A percentile compares a stretch with the other conserved stretches of the same genome.
phyloP scores from a whole-genome alignment of 1,140 invertebrate species.

The Lanistes nyassanus region DNA sequence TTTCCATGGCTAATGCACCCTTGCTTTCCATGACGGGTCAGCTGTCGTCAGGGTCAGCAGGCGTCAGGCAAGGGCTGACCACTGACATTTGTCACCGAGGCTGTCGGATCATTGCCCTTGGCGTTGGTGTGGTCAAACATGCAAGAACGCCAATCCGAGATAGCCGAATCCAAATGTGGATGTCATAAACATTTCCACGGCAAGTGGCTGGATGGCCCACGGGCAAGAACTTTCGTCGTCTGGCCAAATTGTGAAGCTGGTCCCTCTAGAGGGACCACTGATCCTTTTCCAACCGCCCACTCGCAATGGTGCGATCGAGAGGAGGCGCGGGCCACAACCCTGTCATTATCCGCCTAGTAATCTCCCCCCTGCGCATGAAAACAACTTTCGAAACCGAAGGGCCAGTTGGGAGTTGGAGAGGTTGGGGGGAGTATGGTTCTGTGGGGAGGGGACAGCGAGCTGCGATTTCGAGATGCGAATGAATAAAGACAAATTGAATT shows the following conservation, averaged over 20 bases:
- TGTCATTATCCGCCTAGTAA: slow-evolving; percentile 23
- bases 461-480: slow-evolving; percentile 25
- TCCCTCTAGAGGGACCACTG: neutral
- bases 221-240: neutral
- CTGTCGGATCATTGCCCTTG: neutral
- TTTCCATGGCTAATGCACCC: no score
- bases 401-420: neutral
- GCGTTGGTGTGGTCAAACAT: neutral
- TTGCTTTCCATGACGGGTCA: no score
- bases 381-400: slow-evolving; percentile 15
- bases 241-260: neutral
- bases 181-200: neutral
- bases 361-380: slow-evolving; percentile 19
- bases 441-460: no score
- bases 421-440: no score
- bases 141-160: neutral
- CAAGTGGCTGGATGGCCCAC: neutral
- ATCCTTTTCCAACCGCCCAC: no score
- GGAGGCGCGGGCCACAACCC: slow-evolving; percentile 16
- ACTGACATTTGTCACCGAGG: neutral
- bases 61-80: no score
- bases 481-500: slow-evolving; percentile 40
- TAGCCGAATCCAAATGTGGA: neutral
- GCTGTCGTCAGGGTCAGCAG: no score
- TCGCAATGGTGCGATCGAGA: no score